Conservation (phyloP, 2,113 vertebrate genomes). For the Microcebus ravelobensis region DNA sequence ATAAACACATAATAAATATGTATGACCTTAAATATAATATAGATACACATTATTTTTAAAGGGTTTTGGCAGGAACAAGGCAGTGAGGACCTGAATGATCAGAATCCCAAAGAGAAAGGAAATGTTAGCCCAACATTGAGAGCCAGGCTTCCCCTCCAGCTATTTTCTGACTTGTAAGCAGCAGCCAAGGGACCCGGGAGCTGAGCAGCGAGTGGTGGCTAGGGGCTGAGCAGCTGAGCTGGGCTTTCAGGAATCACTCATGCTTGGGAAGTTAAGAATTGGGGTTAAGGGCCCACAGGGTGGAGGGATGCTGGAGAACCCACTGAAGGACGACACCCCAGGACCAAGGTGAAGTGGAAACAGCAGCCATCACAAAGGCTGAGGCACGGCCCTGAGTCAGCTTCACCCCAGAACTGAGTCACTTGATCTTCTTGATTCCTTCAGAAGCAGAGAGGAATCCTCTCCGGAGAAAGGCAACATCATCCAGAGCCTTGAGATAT, state of each 20-base stretch:
- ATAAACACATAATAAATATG: not conserved
- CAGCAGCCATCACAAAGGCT: not conserved
- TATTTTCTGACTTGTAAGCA: not conserved
- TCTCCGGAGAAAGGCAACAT: not conserved
- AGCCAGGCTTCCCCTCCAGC: not conserved
- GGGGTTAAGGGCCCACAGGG: not conserved
- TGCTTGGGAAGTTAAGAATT: not conserved
- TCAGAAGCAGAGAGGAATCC: not conserved
- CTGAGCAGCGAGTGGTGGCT: not conserved
- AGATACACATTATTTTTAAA: not conserved
- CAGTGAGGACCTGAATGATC: not conserved
- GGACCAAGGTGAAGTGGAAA: not conserved
- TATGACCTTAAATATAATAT: not conserved
- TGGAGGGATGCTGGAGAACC: not conserved
- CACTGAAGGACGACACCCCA: fast-evolving
- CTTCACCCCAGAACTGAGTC: not conserved
- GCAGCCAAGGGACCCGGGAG: not conserved
- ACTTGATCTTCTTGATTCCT: not conserved
- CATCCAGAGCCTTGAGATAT: not conserved
- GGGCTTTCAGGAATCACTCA: not conserved
- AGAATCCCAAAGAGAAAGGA: not conserved
- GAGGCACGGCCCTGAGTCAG: not conserved
- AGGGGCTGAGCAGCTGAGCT: not conserved
- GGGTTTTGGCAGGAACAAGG: not conserved
- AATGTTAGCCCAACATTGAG: not conserved